Conservation (phyloP, 2,797 vertebrate genomes). For the Sebastes oblongus region DNA sequence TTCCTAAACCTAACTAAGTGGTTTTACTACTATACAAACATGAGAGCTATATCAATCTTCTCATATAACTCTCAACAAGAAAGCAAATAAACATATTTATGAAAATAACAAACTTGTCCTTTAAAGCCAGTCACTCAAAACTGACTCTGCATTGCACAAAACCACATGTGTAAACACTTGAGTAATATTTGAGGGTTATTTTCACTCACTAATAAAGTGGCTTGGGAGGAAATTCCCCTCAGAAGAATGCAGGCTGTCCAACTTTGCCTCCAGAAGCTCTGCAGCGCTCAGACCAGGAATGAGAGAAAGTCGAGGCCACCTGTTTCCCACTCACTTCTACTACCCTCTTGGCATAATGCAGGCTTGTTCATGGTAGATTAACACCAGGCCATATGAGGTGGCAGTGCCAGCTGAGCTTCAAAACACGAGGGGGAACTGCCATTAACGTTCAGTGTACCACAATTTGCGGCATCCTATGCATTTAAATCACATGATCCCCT, state of each 20-base stretch:
- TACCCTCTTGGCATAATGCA: conserved; percentile 75
- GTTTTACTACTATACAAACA: not conserved
- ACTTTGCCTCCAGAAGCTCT: conserved; percentile 52
- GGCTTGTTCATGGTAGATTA: conserved; percentile 83
- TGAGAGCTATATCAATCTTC: not conserved
- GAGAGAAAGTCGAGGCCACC: conserved; percentile 74
- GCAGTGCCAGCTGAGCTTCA: conserved; percentile 84
- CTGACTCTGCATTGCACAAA: not conserved
- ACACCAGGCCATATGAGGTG: conserved; percentile 77
- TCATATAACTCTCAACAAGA: not conserved
- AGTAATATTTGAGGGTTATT: conserved; percentile 59
- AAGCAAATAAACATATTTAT: not conserved
- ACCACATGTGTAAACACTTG: conserved; percentile 39
- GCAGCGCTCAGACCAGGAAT: conserved; percentile 40
- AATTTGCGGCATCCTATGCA: conserved; percentile 84
- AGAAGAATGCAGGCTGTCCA: conserved; percentile 55
- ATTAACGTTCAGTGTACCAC: conserved; percentile 74
- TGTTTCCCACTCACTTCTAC: conserved; percentile 80
- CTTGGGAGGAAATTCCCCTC: conserved; percentile 51
- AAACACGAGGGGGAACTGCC: conserved; percentile 72
- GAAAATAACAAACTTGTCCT: conserved; percentile 8
- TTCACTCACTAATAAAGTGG: conserved; percentile 55
- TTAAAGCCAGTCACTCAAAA: conserved; percentile 13
- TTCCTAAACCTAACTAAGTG: no score
- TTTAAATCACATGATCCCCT: conserved; percentile 91